Evolutionary conservation across 2,797 vertebrate species (phyloP).

Genomic region (Hoplostethus mediterraneus): DNA sequence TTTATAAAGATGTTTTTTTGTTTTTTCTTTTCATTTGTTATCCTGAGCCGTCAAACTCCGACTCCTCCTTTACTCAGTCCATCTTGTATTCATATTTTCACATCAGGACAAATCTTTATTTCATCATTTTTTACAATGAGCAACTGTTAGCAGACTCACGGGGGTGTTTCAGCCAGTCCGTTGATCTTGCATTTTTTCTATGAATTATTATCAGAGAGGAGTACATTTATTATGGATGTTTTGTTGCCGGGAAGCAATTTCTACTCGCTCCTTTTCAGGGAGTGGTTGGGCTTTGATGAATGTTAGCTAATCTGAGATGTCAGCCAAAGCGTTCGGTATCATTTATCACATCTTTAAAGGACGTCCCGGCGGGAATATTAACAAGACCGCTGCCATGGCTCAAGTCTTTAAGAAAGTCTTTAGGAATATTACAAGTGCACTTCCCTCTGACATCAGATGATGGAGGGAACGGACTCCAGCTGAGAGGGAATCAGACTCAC

Average conservation of each 20-base stretch:
- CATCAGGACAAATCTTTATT: constrained; percentile 36
- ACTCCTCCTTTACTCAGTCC: constrained; percentile 24
- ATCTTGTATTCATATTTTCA: constrained; percentile 20
- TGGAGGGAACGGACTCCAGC: constrained; percentile 7
- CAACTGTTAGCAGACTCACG: constrained; percentile 37
- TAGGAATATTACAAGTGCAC: constrained; percentile 58
- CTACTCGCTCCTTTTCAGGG: constrained; percentile 53
- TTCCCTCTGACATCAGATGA: constrained; percentile 54
- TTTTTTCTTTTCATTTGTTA: constrained; percentile 19
- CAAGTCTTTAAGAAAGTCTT: constrained; percentile 56
- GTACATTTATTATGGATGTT: constrained; percentile 62
- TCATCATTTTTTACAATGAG: constrained; percentile 49
- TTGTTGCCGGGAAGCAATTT: constrained; percentile 50
- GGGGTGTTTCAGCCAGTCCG: constrained; percentile 43
- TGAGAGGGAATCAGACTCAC: not conserved
- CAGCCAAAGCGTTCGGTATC: constrained; percentile 63
- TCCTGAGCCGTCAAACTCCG: constrained; percentile 31
- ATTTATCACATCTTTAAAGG: constrained; percentile 63
- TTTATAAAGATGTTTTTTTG: not conserved
- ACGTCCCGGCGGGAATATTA: constrained; percentile 65
- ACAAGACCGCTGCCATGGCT: constrained; percentile 49
- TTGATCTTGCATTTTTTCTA: constrained; percentile 63
- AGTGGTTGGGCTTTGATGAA: constrained; percentile 54
- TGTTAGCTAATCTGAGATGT: constrained; percentile 71
- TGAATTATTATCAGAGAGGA: constrained; percentile 56